These are phyloP conservation scores for Danaus plexippus DNA, from an alignment of 1,140 invertebrate species.

Conservation along the genomic window DNA sequence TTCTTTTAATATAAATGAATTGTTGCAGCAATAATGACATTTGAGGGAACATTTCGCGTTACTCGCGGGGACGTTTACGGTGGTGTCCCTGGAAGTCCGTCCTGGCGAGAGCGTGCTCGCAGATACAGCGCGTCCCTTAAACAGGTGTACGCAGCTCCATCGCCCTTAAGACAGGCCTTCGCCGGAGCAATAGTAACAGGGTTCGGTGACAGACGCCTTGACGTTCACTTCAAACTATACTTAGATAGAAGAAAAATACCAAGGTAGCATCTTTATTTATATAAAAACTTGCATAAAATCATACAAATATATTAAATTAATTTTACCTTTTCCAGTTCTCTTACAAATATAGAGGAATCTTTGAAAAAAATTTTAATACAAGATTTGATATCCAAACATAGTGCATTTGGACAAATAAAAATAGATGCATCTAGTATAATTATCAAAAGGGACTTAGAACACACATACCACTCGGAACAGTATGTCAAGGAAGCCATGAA, in stretches of 20 bases:
- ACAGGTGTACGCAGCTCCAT: conserved; percentile 70
- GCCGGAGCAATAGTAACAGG: conserved; percentile 76
- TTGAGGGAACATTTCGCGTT: conserved; percentile 79
- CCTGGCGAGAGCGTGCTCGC: conserved; percentile 66
- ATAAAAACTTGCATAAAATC: not conserved
- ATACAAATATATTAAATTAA: conserved; percentile 17
- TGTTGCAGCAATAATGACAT: conserved; percentile 76
- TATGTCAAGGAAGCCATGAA: conserved; percentile 60
- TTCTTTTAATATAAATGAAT: conserved; percentile 29
- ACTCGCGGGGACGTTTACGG: conserved; percentile 77
- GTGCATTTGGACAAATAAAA: conserved; percentile 78
- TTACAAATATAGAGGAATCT: conserved; percentile 77
- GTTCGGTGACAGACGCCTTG: conserved; percentile 79
- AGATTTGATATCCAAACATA: conserved; percentile 76
- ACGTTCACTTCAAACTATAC: conserved; percentile 82
- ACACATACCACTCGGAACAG: conserved; percentile 63
- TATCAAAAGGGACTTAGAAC: conserved; percentile 75
- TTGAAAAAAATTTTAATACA: conserved; percentile 78
- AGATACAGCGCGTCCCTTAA: conserved; percentile 72
- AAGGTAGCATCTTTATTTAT: conserved; percentile 52
- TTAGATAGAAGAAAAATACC: conserved; percentile 83
- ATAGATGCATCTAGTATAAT: conserved; percentile 76
- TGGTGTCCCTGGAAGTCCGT: conserved; percentile 51
- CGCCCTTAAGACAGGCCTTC: conserved; percentile 74
- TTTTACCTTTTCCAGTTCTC: conserved; percentile 65